Percentiles rank a stretch among this genome's conserved stretches.
Evolutionary conservation across 2,888 invertebrate species (phyloP).

Genomic region (Drosophila setosimentum): DNA sequence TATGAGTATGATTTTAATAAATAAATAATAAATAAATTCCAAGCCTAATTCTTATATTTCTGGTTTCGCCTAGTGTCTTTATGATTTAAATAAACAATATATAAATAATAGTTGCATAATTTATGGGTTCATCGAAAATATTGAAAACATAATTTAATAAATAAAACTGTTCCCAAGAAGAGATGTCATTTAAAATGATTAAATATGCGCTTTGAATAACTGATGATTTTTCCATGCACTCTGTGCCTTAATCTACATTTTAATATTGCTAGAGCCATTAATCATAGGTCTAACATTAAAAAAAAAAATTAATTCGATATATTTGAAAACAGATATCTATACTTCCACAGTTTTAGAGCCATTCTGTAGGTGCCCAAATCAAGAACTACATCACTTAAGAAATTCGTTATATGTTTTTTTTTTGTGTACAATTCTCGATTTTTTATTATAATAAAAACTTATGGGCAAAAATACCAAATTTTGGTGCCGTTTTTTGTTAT

Average conservation of each 20-base stretch:
- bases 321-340: too few species aligned
- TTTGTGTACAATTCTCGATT: conserved; percentile 56
- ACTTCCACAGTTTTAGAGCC: not conserved
- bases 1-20: not conserved
- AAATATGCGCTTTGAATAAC: not conserved
- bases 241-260: not conserved
- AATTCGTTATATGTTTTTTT: not conserved
- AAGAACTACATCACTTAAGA: not conserved
- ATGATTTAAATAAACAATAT: not conserved
- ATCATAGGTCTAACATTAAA: not conserved
- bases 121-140: not conserved
- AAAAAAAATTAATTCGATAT: too few species aligned
- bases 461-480: conserved; percentile 45
- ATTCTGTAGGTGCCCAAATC: not conserved
- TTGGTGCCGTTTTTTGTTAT: conserved; percentile 34
- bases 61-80: too few species aligned
- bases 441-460: conserved; percentile 65
- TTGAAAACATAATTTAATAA: not conserved
- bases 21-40: not conserved
- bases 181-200: not conserved
- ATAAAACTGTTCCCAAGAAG: not conserved
- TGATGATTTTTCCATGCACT: not conserved
- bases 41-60: too few species aligned
- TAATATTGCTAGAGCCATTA: not conserved
- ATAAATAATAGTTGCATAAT: not conserved